These are phyloP conservation scores for Sminthurides bifidus DNA, from an alignment of 1,140 invertebrate species.

Conservation along the genomic window DNA sequence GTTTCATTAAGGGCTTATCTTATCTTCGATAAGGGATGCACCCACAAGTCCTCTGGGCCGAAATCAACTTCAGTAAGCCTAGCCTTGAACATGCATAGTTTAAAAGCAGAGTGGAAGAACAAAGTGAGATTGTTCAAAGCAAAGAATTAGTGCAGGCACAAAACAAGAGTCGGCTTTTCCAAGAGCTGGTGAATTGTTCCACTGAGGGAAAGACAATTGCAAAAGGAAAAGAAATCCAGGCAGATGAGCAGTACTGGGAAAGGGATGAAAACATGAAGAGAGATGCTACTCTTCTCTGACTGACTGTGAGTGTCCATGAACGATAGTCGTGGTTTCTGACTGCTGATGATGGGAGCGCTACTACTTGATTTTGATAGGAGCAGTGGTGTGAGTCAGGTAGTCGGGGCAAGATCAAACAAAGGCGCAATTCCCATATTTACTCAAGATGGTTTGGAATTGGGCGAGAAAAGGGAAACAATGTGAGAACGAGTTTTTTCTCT, in stretches of 20 bases:
- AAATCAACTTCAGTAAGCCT: no score
- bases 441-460: constrained; percentile 20
- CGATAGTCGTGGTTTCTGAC: no score
- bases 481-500: constrained; percentile 29
- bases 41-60: no score
- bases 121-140: not conserved
- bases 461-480: constrained; percentile 22
- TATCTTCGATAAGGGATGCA: no score
- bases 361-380: no score
- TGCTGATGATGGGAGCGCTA: no score
- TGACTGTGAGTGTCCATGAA: constrained; percentile 2
- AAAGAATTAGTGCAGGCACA: not conserved
- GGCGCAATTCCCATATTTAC: constrained; percentile 30
- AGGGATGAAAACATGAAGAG: not conserved
- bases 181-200: no score
- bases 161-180: not conserved
- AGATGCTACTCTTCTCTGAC: constrained; percentile 12
- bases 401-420: constrained; percentile 29
- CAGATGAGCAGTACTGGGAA: not conserved
- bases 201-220: no score
- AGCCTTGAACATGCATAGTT: no score
- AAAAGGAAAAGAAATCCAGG: not conserved
- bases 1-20: not conserved
- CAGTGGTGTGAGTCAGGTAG: not conserved
- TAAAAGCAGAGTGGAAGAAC: not conserved